Evolutionary conservation across 2,888 invertebrate species (phyloP).

Genomic region (Athalia cordata): DNA sequence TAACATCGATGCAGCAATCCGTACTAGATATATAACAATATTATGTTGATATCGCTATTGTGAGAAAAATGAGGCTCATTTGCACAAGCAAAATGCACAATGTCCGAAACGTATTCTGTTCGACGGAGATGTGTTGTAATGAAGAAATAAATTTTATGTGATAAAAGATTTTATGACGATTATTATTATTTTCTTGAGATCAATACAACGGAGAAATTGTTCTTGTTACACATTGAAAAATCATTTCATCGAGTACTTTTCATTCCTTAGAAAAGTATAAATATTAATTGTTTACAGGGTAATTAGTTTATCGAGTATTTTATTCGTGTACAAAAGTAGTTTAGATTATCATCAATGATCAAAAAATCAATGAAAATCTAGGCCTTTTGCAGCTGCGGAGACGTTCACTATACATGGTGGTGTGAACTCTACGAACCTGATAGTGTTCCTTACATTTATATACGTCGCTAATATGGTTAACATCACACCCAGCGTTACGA

Average conservation of each 20-base stretch:
- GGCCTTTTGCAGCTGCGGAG: slow-evolving; percentile 63
- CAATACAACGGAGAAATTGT: background rate
- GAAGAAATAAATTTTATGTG: slow-evolving; percentile 31
- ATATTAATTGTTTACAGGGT: no score
- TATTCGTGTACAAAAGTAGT: no score
- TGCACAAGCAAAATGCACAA: slow-evolving; percentile 11
- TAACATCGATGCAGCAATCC: slow-evolving; percentile 21
- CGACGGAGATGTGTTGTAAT: slow-evolving; percentile 8
- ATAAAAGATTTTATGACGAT: slow-evolving; percentile 6
- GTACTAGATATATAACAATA: background rate
- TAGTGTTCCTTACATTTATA: slow-evolving; percentile 81
- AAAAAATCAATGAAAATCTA: slow-evolving; percentile 13
- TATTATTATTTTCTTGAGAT: background rate
- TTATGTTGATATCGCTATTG: slow-evolving; percentile 20
- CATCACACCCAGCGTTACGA: slow-evolving; percentile 79
- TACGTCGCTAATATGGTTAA: slow-evolving; percentile 83
- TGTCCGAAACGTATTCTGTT: slow-evolving; percentile 17
- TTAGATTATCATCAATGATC: no score
- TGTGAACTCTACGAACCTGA: slow-evolving; percentile 80
- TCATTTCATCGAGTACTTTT: no score
- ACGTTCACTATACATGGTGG: slow-evolving; percentile 85
- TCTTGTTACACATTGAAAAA: background rate
- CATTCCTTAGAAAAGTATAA: no score
- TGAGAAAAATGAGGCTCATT: slow-evolving; percentile 14
- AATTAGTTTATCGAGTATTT: no score